Conservation (phyloP, 2,888 invertebrate genomes). For the Fissipunctia ypsillon region DNA sequence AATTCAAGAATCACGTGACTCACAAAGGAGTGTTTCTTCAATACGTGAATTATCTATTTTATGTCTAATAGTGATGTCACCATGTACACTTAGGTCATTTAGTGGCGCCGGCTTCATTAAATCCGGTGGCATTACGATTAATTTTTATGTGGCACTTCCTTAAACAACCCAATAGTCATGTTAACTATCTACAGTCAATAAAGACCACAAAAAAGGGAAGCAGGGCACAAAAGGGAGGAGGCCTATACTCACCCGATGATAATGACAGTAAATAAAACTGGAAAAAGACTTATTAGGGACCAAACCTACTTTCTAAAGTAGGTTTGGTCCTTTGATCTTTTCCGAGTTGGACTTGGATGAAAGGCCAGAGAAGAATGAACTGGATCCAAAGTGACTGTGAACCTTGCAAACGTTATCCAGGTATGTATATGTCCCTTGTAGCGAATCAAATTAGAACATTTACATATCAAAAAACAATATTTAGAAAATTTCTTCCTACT, state of each 20-base stretch:
- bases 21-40: conserved; percentile 47
- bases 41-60: conserved; percentile 59
- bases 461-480: too few species aligned
- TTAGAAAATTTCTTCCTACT: too few species aligned
- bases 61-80: conserved; percentile 60
- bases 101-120: conserved; percentile 57
- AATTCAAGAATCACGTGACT: conserved; percentile 48
- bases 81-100: conserved; percentile 32
- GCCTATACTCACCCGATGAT: too few species aligned
- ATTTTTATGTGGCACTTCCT: not conserved
- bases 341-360: not conserved
- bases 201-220: too few species aligned
- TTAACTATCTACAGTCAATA: not conserved
- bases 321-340: too few species aligned
- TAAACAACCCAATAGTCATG: not conserved
- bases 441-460: not conserved
- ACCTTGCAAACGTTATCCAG: not conserved
- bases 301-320: too few species aligned
- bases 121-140: conserved; percentile 42
- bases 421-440: not conserved
- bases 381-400: not conserved
- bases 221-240: too few species aligned
- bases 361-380: not conserved
- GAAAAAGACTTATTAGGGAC: too few species aligned
- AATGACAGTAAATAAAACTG: too few species aligned